phyloP scores from a whole-genome alignment of 2,113 vertebrate genomes.

The Petrocephalus zakoni region DNA sequence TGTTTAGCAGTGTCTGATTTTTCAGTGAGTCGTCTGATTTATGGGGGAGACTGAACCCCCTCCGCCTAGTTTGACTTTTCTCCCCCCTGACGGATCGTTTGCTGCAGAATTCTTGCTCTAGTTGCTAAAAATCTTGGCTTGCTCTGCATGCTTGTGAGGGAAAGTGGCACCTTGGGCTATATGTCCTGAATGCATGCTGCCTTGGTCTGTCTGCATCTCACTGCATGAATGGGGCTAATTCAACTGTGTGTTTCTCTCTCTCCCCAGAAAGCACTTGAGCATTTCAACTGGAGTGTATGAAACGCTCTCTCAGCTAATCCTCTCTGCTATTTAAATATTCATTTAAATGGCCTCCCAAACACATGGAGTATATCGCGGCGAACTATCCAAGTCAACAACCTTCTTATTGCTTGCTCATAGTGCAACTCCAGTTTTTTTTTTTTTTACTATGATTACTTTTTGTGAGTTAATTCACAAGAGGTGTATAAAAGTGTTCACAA shows the following conservation, averaged over 20 bases:
- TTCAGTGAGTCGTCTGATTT: neutral
- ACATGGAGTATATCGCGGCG: slow-evolving; percentile 50
- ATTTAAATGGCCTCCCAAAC: slow-evolving; percentile 51
- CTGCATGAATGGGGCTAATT: slow-evolving; percentile 24
- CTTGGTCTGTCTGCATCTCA: neutral
- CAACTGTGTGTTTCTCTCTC: slow-evolving; percentile 20
- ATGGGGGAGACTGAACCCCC: neutral
- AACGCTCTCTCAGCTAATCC: slow-evolving; percentile 42
- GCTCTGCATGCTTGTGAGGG: neutral
- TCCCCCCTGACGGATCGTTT: neutral
- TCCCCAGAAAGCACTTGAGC: slow-evolving; percentile 32
- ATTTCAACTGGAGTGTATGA: slow-evolving; percentile 41
- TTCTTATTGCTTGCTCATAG: slow-evolving; percentile 38
- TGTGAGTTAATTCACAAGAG: neutral
- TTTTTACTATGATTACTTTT: neutral
- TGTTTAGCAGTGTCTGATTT: slow-evolving; percentile 10
- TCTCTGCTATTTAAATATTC: slow-evolving; percentile 52
- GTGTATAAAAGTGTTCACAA: neutral
- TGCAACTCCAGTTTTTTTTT: neutral
- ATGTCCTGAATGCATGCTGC: slow-evolving; percentile 5
- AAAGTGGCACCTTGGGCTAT: neutral
- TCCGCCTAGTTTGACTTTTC: neutral
- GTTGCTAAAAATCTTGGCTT: neutral
- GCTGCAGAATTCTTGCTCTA: neutral
- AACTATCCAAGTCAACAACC: slow-evolving; percentile 34